phyloP scores from a whole-genome alignment of 2,113 vertebrate species.

The Cavia aperea region DNA sequence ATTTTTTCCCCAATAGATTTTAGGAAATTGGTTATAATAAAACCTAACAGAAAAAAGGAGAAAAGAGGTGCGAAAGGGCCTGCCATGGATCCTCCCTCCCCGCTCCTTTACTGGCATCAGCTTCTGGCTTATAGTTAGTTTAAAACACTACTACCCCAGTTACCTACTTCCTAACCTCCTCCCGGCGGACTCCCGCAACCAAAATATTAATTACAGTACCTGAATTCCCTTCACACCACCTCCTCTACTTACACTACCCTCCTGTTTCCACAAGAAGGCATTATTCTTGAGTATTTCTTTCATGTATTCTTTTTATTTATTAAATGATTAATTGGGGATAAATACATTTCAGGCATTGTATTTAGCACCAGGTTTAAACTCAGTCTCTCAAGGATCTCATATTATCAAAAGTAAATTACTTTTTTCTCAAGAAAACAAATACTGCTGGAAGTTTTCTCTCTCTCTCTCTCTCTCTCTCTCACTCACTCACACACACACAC shows the following conservation, averaged over 20 bases:
- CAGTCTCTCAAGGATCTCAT: not conserved
- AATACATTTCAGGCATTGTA: not conserved
- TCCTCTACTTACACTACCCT: conserved; percentile 14
- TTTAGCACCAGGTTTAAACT: not conserved
- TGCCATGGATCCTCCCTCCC: not conserved
- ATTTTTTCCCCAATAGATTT: conserved; percentile 22
- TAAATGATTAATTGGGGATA: conserved; percentile 30
- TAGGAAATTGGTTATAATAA: not conserved
- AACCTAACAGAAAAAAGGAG: not conserved
- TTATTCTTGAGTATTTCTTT: conserved; percentile 39
- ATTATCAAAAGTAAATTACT: conserved; percentile 13
- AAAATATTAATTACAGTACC: conserved; percentile 56
- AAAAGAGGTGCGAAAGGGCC: not conserved
- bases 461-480: no score
- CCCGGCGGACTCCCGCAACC: conserved; percentile 32
- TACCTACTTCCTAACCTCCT: conserved; percentile 50
- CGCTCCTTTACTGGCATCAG: not conserved
- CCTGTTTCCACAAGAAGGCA: conserved; percentile 30
- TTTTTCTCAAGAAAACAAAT: conserved; percentile 19
- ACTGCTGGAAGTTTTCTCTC: not conserved
- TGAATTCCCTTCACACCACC: conserved; percentile 46
- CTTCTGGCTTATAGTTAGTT: not conserved
- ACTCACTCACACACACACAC: no score
- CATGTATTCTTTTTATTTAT: conserved; percentile 25
- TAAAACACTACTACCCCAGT: conserved; percentile 29